Evolutionary conservation across 2,888 invertebrate genomes (phyloP), one percentile per base, ranked within the genome.

Genomic region (Parasteatoda lunata): DNA sequence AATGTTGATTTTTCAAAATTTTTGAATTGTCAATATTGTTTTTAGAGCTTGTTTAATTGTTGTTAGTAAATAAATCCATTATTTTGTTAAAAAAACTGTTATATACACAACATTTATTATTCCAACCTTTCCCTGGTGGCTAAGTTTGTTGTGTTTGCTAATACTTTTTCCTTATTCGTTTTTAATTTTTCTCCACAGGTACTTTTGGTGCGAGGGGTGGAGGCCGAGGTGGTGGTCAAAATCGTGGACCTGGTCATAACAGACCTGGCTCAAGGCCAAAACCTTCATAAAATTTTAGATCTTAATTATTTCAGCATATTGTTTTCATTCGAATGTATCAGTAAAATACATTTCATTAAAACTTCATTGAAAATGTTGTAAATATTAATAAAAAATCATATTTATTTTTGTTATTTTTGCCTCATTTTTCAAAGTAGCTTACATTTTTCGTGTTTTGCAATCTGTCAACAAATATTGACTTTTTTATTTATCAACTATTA

Each of bases 171-270:
- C 68, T 77, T 51, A 45, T 13, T 69, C 4, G 30, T 9, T 15
- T 72, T 9, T 45, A 9, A 3, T 13, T 72, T 54, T 59, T 0
- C 47, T 77, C 52, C 64, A 7, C 13, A 84, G 88, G 88, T 30
- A 82, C 79, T 59, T 84, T 83, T 84, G 88, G 88, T 54, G 75
- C 59, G 7, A 76, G 72, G 11, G 79, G 88, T n/a, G 81, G 86
- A 30, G 84, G 88, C 30, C 65, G 88, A 47, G 79, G 83, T 15
- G 84, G 80, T 3, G 80, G 78, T 6, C 84, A 54, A 68, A 51
- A 51, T 30, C 75, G 88, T 54, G 88, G 88, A 7, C 30, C 51
- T 72, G 54, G 52, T 49, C 76, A 76, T 69, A 71, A 68, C 4
- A 59, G 84, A 52, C 83, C 83, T 8, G 84, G 88, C 30, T 73